Base-by-base conservation (phyloP, 1,140 invertebrate genomes). In the Trichonephila clavata region DNA sequence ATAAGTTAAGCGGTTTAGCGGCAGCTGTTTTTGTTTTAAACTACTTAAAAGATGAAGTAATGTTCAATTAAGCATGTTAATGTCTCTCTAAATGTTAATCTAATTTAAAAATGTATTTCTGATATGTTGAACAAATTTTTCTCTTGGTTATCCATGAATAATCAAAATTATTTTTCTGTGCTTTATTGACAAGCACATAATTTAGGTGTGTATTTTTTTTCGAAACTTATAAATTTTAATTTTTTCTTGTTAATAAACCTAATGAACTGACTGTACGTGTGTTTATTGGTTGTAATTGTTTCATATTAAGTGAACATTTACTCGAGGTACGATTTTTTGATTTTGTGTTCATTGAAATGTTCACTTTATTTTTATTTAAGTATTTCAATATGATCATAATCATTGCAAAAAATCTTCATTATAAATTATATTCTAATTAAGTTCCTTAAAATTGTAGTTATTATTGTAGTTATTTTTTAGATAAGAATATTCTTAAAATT, bases 1-100 rank as follows among this genome's bases (percentile, higher is more conserved):
- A 92, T 61, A 92, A 87, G 92, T 93, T 77, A 93, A 93, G 63
- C 21, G 32, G 14, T 92, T 86, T 87, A 71, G 68, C 63, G 92
- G 84, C 92, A 93, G 81, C 92, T 93, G 90, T 87, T 80, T 93
- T 43, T 68, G 27, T 68, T 63, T 91, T 83, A 63, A 87, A 39
- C 24, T n/a, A 60, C 14, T 24, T 59, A 18, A 50, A 13, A 18
- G n/a, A 84, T 84, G 24, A 77, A 77, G 20, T 77, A 77, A 18
- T 77, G 32, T 18, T 16, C 16, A 32, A 32, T 32, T 77, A 77
- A 77, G 2, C 16, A 32, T 39, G 16, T 18, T 7, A 77, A 77
- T 39, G 14, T 7, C 16, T 32, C 71, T 21, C 27, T 32, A 77
- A 77, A 77, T 77, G 27, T 39, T 14, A 77, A 39, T 39, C 32